phyloP scores from a whole-genome alignment of 2,888 invertebrate genomes.

The Beris chalybata region DNA sequence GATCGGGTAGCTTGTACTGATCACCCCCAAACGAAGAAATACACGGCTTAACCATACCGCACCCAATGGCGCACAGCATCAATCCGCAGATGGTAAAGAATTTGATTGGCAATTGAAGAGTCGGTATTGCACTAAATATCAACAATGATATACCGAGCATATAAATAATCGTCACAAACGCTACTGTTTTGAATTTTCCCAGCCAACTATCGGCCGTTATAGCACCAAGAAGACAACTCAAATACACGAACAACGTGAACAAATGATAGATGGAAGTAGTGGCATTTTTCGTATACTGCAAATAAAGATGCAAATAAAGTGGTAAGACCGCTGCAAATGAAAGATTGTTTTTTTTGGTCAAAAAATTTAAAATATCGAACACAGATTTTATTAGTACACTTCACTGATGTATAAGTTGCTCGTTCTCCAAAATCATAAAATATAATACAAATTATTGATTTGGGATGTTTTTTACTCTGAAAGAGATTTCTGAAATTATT shows the following conservation, averaged over 20 bases:
- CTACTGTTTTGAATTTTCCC: constrained; percentile 75
- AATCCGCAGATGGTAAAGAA: constrained; percentile 67
- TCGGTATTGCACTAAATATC: constrained; percentile 62
- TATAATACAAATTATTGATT: no score
- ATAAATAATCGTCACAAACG: constrained; percentile 74
- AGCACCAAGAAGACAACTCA: constrained; percentile 76
- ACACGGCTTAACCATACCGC: constrained; percentile 83
- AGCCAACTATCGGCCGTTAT: constrained; percentile 77
- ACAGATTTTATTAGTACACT: no score
- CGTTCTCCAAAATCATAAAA: no score
- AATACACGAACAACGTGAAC: constrained; percentile 73
- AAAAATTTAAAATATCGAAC: neutral
- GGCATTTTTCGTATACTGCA: constrained; percentile 64
- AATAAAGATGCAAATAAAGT: constrained; percentile 69
- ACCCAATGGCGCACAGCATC: constrained; percentile 71
- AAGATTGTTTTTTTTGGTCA: neutral
- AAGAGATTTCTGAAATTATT: no score
- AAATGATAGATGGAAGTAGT: constrained; percentile 75
- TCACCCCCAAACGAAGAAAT: constrained; percentile 82
- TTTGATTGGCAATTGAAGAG: constrained; percentile 57
- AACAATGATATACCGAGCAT: constrained; percentile 69
- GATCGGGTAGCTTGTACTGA: constrained; percentile 68
- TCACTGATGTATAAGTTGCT: no score
- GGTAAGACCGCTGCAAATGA: constrained; percentile 71
- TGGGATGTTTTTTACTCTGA: no score